Evolutionary conservation across 2,797 vertebrate genomes (phyloP).

Genomic region (Nasua narica): DNA sequence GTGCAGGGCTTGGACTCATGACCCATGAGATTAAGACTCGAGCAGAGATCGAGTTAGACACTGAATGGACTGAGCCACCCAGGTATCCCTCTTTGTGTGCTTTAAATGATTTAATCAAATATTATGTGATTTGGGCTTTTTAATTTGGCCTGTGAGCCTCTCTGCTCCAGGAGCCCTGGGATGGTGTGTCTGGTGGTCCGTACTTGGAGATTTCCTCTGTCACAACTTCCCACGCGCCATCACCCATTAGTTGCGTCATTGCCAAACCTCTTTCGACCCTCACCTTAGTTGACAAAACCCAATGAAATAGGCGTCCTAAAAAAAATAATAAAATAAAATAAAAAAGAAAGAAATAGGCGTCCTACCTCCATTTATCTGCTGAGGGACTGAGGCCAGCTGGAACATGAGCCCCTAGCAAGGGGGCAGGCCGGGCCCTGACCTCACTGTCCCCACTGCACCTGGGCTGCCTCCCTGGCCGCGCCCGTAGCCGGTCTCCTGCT

Average conservation of each 20-base stretch:
- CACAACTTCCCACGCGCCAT: neutral
- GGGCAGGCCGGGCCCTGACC: neutral
- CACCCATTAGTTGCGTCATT: fast-evolving
- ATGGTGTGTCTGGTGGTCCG: neutral
- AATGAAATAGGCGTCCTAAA: neutral
- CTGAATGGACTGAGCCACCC: too few species aligned
- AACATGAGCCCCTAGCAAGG: too few species aligned
- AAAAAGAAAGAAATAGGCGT: neutral
- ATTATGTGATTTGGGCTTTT: neutral
- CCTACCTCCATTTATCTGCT: neutral
- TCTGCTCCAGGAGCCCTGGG: neutral
- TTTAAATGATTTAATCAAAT: neutral
- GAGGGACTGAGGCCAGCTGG: neutral
- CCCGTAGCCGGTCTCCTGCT: neutral
- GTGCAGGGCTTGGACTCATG: too few species aligned
- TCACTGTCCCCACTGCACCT: fast-evolving
- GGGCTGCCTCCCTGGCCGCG: fast-evolving
- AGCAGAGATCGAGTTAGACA: too few species aligned
- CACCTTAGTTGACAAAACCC: neutral
- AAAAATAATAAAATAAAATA: too few species aligned
- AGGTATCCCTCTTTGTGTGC: neutral
- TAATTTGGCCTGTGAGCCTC: neutral
- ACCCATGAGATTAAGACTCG: too few species aligned
- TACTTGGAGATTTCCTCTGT: neutral
- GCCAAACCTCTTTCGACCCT: neutral